phyloP scores from a whole-genome alignment of 2,888 invertebrate genomes.

The Macrophya annulata region DNA sequence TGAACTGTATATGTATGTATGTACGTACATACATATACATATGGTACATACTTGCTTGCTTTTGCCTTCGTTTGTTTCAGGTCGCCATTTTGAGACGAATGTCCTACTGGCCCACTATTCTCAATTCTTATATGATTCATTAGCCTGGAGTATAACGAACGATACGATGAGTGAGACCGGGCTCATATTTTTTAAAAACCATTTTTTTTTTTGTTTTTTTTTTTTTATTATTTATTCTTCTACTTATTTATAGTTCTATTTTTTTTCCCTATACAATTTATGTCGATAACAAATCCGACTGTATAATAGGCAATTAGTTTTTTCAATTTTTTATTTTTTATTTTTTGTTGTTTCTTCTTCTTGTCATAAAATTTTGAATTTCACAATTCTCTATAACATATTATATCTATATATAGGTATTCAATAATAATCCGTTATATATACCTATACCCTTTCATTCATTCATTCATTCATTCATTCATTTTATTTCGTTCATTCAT shows the following conservation, averaged over 20 bases:
- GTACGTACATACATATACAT: neutral
- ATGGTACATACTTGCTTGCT: neutral
- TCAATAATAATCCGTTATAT: neutral
- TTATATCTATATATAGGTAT: neutral
- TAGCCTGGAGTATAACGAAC: neutral
- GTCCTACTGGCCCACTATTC: slow-evolving; percentile 56
- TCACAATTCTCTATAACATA: neutral
- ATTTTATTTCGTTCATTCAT: too few species aligned
- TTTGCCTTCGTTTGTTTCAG: slow-evolving; percentile 34
- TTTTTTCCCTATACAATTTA: too few species aligned
- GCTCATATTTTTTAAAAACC: neutral
- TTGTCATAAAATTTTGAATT: too few species aligned
- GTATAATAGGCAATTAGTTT: too few species aligned
- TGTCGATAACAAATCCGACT: too few species aligned
- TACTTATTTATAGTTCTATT: too few species aligned
- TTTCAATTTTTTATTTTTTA: too few species aligned
- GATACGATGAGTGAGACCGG: neutral
- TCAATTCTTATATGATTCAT: slow-evolving; percentile 42
- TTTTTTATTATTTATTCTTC: too few species aligned
- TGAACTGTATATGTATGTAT: neutral
- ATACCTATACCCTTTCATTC: too few species aligned
- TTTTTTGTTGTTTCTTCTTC: too few species aligned
- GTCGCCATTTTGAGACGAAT: slow-evolving; percentile 39
- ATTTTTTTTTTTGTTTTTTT: too few species aligned
- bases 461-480: too few species aligned